A percentile compares a stretch with the other conserved stretches of the same genome.
Evolutionary conservation across 2,797 vertebrate species (phyloP).

Genomic region (Odontamblyopus lacepedii): DNA sequence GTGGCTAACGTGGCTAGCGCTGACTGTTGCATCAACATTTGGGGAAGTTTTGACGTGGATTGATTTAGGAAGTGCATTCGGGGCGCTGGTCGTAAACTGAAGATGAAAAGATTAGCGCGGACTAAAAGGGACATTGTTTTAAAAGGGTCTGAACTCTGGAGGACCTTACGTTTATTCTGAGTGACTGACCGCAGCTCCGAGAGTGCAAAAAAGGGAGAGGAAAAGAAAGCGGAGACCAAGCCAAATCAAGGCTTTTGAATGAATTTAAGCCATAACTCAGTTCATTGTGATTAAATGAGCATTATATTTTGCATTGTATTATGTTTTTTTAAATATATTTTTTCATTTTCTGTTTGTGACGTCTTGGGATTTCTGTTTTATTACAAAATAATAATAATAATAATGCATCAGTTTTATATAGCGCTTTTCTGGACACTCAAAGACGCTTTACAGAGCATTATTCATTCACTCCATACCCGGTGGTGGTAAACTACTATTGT

Average conservation of each 20-base stretch:
- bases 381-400: too few relatives aligned
- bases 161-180: conserved; percentile 16
- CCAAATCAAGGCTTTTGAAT: neutral
- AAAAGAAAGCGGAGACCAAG: neutral
- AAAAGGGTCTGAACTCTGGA: conserved; percentile 29
- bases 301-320: too few relatives aligned
- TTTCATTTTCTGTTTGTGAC: neutral
- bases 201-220: neutral
- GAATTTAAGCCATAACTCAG: neutral
- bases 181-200: neutral
- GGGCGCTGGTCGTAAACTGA: conserved; percentile 34
- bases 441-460: too few relatives aligned
- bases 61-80: conserved; percentile 39
- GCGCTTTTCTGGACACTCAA: too few relatives aligned
- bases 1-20: conserved; percentile 35
- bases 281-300: too few relatives aligned
- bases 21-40: conserved; percentile 37
- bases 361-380: too few relatives aligned
- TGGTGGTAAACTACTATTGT: too few relatives aligned
- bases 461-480: too few relatives aligned
- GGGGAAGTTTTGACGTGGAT: conserved; percentile 27
- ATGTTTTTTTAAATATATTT: too few relatives aligned
- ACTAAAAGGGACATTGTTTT: conserved; percentile 50
- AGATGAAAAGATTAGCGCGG: conserved; percentile 38
- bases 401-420: too few relatives aligned